A percentile compares a stretch with the other conserved stretches of the same genome.
Evolutionary conservation across 53 echinoderm and acorn worm species (phyloP).

Genomic region (Zoroaster sp.): DNA sequence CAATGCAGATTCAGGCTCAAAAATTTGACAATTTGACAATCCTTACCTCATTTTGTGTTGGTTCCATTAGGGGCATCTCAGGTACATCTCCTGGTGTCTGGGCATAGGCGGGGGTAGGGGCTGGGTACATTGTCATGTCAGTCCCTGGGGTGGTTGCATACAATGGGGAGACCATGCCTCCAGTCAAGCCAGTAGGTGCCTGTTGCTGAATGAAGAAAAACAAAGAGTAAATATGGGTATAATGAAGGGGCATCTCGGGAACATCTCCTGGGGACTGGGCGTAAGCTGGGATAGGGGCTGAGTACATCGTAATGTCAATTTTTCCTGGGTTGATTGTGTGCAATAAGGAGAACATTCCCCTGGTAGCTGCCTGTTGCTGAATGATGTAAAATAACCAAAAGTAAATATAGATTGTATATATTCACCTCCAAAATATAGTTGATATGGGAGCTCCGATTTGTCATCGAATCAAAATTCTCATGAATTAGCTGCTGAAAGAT

Average conservation of each 20-base stretch:
- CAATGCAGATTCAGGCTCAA: neutral
- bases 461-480: too few relatives aligned
- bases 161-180: slow-evolving; percentile 67
- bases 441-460: too few relatives aligned
- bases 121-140: slow-evolving; percentile 64
- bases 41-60: slow-evolving; percentile 84
- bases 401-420: too few relatives aligned
- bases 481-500: too few relatives aligned
- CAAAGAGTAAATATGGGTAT: too few relatives aligned
- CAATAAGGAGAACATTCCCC: slow-evolving; percentile 65
- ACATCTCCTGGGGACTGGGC: slow-evolving; percentile 69
- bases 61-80: slow-evolving; percentile 93
- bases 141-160: slow-evolving; percentile 75
- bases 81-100: slow-evolving; percentile 70
- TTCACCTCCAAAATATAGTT: too few relatives aligned
- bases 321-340: slow-evolving; percentile 73
- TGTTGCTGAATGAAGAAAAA: slow-evolving; percentile 12
- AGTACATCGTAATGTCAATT: slow-evolving; percentile 63
- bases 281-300: slow-evolving; percentile 45
- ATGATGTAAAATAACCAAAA: neutral
- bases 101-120: slow-evolving; percentile 48
- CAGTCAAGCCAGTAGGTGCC: slow-evolving; percentile 50
- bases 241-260: slow-evolving; percentile 87
- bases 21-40: neutral
- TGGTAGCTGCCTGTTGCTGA: slow-evolving; percentile 48